Conservation (phyloP, 1,140 invertebrate genomes). For the Liolophura sinensis region DNA sequence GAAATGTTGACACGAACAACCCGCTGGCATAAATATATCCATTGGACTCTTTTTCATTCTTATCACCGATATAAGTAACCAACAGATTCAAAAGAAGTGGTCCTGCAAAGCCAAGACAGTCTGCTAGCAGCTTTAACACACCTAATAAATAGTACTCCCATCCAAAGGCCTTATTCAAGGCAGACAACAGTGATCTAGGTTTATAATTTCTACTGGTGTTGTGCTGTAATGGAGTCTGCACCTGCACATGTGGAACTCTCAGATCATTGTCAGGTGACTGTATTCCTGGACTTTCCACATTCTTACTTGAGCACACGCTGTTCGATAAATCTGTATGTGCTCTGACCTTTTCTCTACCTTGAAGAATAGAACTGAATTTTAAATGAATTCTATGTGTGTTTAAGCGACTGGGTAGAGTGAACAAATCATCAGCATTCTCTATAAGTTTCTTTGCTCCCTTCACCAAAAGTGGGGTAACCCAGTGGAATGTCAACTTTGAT, state of each 20-base stretch:
- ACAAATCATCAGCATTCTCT: constrained; percentile 78
- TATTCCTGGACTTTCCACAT: constrained; percentile 4
- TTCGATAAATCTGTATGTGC: constrained; percentile 8
- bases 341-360: constrained; percentile 31
- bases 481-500: constrained; percentile 81
- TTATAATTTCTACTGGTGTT: not conserved
- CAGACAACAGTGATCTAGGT: constrained; percentile 66
- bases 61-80: constrained; percentile 79
- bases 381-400: constrained; percentile 66
- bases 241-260: constrained; percentile 5
- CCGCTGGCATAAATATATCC: constrained; percentile 82
- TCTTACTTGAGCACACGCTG: constrained; percentile 3
- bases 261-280: constrained; percentile 2
- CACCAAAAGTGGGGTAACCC: constrained; percentile 83
- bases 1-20: constrained; percentile 62
- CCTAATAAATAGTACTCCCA: constrained; percentile 88
- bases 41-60: constrained; percentile 65
- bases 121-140: constrained; percentile 81
- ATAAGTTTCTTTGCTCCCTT: constrained; percentile 77
- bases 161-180: constrained; percentile 83
- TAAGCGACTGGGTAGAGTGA: constrained; percentile 77
- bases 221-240: constrained; percentile 11
- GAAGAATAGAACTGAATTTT: constrained; percentile 61
- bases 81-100: constrained; percentile 86
- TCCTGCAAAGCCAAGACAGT: constrained; percentile 81